phyloP scores from a whole-genome alignment of 2,113 vertebrate species.

The Gambusia affinis region DNA sequence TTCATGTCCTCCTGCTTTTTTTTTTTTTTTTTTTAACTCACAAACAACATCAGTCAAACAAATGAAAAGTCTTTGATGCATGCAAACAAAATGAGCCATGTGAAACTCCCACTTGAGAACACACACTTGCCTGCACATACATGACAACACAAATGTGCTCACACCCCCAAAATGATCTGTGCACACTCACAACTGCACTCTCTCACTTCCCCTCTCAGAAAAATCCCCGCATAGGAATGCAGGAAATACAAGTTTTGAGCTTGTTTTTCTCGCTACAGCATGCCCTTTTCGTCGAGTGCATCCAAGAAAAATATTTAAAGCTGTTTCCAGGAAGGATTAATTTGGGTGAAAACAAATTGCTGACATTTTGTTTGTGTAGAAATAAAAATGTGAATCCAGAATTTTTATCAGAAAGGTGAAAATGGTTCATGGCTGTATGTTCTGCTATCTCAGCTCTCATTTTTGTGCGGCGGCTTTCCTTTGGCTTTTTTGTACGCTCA shows the following conservation, averaged over 20 bases:
- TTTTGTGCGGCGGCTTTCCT: conserved; percentile 2
- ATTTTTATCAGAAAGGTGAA: not conserved
- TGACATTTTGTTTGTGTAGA: not conserved
- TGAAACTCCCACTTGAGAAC: not conserved
- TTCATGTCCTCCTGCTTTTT: no score
- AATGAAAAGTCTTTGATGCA: not conserved
- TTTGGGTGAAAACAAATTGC: conserved; percentile 47
- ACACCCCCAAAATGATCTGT: not conserved
- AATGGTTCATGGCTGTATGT: conserved; percentile 7
- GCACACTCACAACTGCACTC: conserved; percentile 1
- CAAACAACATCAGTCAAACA: not conserved
- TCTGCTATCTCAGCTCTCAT: conserved; percentile 24
- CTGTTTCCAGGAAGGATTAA: conserved; percentile 56
- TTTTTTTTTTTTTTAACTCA: not conserved
- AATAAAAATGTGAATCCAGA: not conserved
- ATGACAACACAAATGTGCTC: not conserved
- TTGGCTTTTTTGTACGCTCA: conserved; percentile 24
- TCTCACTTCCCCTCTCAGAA: conserved; percentile 1
- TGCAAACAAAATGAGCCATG: not conserved
- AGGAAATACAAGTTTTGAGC: conserved; percentile 65
- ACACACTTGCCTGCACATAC: not conserved
- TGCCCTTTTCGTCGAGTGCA: conserved; percentile 55
- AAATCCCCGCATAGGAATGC: conserved; percentile 39
- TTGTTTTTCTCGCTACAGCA: conserved; percentile 47
- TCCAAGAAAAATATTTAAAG: conserved; percentile 73